Evolutionary conservation across 1,140 invertebrate species (phyloP).

Genomic region (Zophobas atratus): DNA sequence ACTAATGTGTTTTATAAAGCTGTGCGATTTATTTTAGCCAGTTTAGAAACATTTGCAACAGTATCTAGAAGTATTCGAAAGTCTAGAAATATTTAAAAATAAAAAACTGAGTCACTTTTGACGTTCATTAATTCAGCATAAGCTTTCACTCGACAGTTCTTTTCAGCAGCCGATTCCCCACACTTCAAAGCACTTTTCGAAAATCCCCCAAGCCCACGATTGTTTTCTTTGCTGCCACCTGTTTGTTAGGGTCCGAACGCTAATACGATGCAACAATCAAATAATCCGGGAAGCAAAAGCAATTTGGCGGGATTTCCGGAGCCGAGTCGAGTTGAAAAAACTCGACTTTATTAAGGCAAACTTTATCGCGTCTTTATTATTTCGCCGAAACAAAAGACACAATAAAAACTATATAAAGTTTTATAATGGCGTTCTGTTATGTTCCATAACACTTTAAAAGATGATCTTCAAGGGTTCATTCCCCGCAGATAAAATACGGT

Average conservation of each 20-base stretch:
- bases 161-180: too few species aligned
- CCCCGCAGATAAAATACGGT: slow-evolving; percentile 1
- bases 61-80: too few species aligned
- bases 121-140: neutral
- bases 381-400: slow-evolving; percentile 29
- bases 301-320: slow-evolving; percentile 44
- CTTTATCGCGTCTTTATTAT: slow-evolving; percentile 32
- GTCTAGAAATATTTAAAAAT: too few species aligned
- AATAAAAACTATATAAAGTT: slow-evolving; percentile 43
- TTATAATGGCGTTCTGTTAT: slow-evolving; percentile 35
- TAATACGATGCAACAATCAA: slow-evolving; percentile 50
- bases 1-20: too few species aligned
- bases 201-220: slow-evolving; percentile 17
- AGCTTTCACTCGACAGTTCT: neutral
- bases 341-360: slow-evolving; percentile 24
- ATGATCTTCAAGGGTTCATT: neutral
- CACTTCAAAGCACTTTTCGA: neutral
- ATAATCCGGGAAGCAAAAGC: slow-evolving; percentile 49
- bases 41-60: too few species aligned
- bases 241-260: slow-evolving; percentile 44
- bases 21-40: too few species aligned
- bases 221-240: slow-evolving; percentile 49
- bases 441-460: slow-evolving; percentile 6
- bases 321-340: slow-evolving; percentile 34
- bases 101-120: neutral